A percentile compares a stretch with the other conserved stretches of the same genome.
Conservation (phyloP, 2,797 vertebrate genomes). For the Acipenser transmontanus region DNA sequence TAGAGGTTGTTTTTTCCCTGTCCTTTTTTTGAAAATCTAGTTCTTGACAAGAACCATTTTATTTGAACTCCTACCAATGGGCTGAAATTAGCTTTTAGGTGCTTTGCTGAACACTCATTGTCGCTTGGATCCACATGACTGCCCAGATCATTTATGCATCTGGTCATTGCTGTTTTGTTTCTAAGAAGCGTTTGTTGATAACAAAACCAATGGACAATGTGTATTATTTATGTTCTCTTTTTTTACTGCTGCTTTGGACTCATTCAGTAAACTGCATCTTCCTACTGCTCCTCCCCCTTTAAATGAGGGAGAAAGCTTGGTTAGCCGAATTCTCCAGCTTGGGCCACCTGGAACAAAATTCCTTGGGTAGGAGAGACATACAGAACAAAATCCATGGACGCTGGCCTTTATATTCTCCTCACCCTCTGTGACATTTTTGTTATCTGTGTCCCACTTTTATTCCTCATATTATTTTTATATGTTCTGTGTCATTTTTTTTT, state of each 20-base stretch:
- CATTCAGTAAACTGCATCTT: constrained; percentile 98
- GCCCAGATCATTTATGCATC: neutral
- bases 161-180: neutral
- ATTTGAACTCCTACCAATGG: no score
- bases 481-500: constrained; percentile 62
- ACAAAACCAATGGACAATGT: constrained; percentile 16
- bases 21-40: no score
- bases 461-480: constrained; percentile 42
- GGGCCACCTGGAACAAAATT: constrained; percentile 98
- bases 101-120: no score
- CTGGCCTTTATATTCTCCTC: constrained; percentile 62
- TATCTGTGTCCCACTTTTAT: constrained; percentile 46
- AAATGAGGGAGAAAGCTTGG: constrained; percentile 99
- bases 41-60: no score
- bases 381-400: constrained; percentile 86
- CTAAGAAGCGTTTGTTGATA: neutral
- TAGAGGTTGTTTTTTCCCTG: no score
- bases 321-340: constrained; percentile 99
- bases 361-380: constrained; percentile 92
- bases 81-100: no score
- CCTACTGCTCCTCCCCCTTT: constrained; percentile 97
- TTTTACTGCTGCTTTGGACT: constrained; percentile 90
- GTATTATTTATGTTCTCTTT: constrained; percentile 82
- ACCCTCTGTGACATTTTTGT: constrained; percentile 59
- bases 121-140: neutral